Evolutionary conservation across 2,113 vertebrate species (phyloP), one percentile per base, ranked within the genome.

Genomic region (Tetraodon nigroviridis): DNA sequence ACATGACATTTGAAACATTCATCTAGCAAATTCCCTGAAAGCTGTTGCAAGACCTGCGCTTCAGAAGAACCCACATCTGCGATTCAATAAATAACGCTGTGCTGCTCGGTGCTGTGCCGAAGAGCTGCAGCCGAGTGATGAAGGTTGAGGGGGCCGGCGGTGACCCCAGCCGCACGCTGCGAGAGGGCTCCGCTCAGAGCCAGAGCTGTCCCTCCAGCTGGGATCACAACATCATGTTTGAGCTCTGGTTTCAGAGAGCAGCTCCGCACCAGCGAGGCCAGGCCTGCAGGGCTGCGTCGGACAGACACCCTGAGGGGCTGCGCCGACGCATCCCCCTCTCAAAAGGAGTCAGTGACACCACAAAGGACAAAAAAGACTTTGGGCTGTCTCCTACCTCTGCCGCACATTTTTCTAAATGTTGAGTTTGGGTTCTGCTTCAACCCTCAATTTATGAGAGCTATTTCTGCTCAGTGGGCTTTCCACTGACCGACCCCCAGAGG

Each of bases 231-330:
- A 85, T 78, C 80, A 83, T 37, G 71, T 69, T 42, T 66, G 59
- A 68, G 74, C 84, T 91, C 87, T 73, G 77, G 84, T 91, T 91
- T 90, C 89, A 89, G 84, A 81, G 64, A 57, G 37, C 65, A 69
- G 70, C 79, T 78, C 64, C 20, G 46, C 80, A 78, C 76, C 85
- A 66, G 73, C 53, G 76, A 73, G 74, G 67, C 65, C 54, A 74
- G 44, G 76, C 76, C 78, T 74, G 79, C 70, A 63, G 66, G 83
- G 73, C 88, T 80, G 63, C 69, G 70, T 68, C 80, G 84, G 87
- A 89, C 88, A 74, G 74, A 71, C 81, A 73, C 78, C 75, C 77
- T 46, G 55, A 71, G 83, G 81, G 44, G n/a, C 78, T 71, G 67
- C 60, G 64, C 27, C 73, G 45, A 68, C 72, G 67, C 80, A 68